Base-by-base conservation (phyloP, 2,888 invertebrate species). In the Prosopocoilus inquinatus region DNA sequence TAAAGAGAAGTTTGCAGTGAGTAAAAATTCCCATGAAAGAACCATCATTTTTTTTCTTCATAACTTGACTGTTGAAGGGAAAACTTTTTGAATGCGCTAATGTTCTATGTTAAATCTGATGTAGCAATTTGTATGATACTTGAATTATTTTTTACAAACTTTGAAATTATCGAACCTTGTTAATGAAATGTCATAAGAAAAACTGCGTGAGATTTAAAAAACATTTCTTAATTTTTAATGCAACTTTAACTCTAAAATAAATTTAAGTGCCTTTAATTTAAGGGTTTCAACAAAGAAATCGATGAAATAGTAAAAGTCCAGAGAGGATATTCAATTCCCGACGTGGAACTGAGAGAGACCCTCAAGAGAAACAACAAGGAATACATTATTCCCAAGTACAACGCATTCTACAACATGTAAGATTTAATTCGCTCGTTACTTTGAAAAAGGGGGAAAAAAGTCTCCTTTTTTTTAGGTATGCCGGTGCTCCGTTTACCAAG, bases 231-330 rank as follows among this genome's bases (percentile, higher is more conserved):
- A 43, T 43, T 9, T 38, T 32, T 36, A 36, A 13, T 33, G 38
- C 15, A 15, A 33, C 44, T 39, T 36, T 28, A n/a, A n/a, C n/a
- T n/a, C n/a, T n/a, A n/a, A n/a, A 39, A 36, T 39, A 39, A 13
- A 47, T 34, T 47, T 9, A 44, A 32, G 20, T 28, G 20, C 20
- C 20, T 3, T 28, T 28, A 4, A n/a, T 56, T 53, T 13, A 72
- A 95, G 94, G 89, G 90, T 47, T 97, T 97, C 77, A 96, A 97
- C 77, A 94, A 94, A 73, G 97, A 97, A 77, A 88, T 97, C 74
- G 96, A 97, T 70, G 96, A 96, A 68, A 84, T 90, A 9, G 84
- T 87, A 1, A 87, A 89, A 64, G 84, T 86, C 32, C 96, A 97
- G 79, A 86, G 93, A 58, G 87, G 89, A 34, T 96, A 96, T 80